A percentile compares a stretch with the other conserved stretches of the same genome.
Evolutionary conservation across 1,140 invertebrate species (phyloP).

Genomic region (Thaumatotibia leucotreta): DNA sequence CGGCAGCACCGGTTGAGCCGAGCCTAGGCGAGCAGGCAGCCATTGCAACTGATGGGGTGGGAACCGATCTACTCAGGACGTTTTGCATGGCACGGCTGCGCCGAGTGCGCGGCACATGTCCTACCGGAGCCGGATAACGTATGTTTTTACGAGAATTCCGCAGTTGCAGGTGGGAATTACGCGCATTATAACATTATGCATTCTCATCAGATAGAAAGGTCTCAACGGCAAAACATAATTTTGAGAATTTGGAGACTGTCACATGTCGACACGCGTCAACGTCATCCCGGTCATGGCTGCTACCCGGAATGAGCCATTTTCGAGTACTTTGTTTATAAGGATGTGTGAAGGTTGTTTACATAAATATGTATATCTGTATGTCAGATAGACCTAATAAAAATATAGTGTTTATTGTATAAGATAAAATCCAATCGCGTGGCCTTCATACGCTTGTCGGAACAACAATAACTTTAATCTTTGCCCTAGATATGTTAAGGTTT

Average conservation of each 20-base stretch:
- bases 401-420: neutral
- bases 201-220: neutral
- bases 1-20: constrained; percentile 9
- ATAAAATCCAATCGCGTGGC: constrained; percentile 5
- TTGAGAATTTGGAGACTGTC: neutral
- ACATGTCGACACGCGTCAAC: neutral
- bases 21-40: neutral
- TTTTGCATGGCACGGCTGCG: neutral
- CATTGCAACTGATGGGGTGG: neutral
- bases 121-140: neutral
- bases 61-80: neutral
- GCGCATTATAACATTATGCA: neutral
- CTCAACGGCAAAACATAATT: neutral
- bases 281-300: too few relatives aligned
- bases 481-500: neutral
- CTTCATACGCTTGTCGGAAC: constrained; percentile 1
- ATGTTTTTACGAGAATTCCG: constrained; percentile 1
- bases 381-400: neutral
- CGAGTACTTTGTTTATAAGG: neutral
- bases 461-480: constrained; percentile 17
- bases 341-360: neutral
- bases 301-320: too few relatives aligned
- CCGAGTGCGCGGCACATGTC: constrained; percentile 3
- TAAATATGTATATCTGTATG: too few relatives aligned
- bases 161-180: neutral